Evolutionary conservation across 2,888 invertebrate species (phyloP), one percentile per base, ranked within the genome.

Genomic region (Antheraea yamamai): DNA sequence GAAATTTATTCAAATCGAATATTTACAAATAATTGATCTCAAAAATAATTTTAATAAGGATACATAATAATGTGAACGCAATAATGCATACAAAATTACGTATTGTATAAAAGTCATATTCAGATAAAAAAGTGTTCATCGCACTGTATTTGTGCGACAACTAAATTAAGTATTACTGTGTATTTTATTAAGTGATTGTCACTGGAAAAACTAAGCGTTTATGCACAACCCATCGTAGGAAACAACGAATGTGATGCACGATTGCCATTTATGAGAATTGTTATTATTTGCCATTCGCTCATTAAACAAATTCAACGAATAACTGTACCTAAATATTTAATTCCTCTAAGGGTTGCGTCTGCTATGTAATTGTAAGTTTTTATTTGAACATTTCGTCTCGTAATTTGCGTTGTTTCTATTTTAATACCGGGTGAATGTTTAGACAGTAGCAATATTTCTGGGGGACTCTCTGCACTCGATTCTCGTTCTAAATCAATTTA

Each of bases 201-300:
- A 39, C n/a, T 70, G 35, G n/a, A 70, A 70, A 39, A 70, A 39
- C 3, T n/a, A 70, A 70, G 39, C n/a, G 39, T 72, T 72, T 71
- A 71, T 61, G 70, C 74, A 75, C 72, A 75, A 61, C 72, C 71
- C 51, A 61, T 61, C 58, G 71, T 30, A 35, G 58, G 47, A 75
- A 74, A 75, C 74, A 75, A 75, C 74, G 74, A 75, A 75, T 72
- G 72, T 51, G 72, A 75, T 61, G 61, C 71, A 61, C 39, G 26
- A 71, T 58, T 26, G 72, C 71, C 55, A 70, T 74, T 71, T 72
- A 47, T 70, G n/a, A n/a, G 23, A 58, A 47, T 75, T 71, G 58
- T 72, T 72, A 72, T 61, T 75, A 61, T 58, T 75, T 71, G 74
- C 61, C 74, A 75, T 20, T 72, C 71, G 61, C 74, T 75, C 74